Conservation (phyloP, 53 echinoderm and acorn worm genomes). For the Mesocentrotus franciscanus region DNA sequence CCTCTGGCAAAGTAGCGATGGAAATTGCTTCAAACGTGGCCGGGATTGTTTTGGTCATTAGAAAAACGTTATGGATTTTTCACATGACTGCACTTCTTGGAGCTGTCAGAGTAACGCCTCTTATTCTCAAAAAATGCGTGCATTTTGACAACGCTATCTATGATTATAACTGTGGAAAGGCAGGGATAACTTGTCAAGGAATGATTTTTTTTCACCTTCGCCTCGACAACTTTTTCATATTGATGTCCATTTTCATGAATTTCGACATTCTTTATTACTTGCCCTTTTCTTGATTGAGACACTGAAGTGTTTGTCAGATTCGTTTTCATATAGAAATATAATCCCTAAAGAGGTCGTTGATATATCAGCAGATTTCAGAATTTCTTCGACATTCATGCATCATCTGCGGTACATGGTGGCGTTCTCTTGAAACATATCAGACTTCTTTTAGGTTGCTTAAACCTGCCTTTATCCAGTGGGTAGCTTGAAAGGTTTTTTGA, state of each 20-base stretch:
- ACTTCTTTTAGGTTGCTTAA: background rate
- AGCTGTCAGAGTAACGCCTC: background rate
- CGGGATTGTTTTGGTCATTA: slow-evolving; percentile 36
- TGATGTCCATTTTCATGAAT: background rate
- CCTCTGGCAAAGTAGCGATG: slow-evolving; percentile 35
- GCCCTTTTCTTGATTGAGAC: background rate
- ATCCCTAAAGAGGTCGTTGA: background rate
- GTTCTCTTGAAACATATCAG: background rate
- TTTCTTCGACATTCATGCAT: background rate
- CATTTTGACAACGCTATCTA: background rate
- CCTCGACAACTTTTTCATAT: background rate
- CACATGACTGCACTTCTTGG: slow-evolving; percentile 32
- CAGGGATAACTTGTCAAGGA: background rate
- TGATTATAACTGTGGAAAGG: background rate
- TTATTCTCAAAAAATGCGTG: background rate
- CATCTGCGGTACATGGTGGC: background rate
- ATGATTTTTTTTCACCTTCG: background rate
- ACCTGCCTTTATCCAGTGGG: background rate
- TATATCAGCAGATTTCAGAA: background rate
- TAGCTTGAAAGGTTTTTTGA: background rate
- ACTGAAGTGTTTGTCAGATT: background rate
- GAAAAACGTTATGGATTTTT: background rate
- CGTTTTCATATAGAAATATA: background rate
- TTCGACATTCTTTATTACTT: too few species aligned
- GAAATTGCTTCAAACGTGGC: slow-evolving; percentile 16